These are phyloP conservation scores for Lochmaea capreae DNA, from an alignment of 2,888 invertebrate species.

Conservation along the genomic window DNA sequence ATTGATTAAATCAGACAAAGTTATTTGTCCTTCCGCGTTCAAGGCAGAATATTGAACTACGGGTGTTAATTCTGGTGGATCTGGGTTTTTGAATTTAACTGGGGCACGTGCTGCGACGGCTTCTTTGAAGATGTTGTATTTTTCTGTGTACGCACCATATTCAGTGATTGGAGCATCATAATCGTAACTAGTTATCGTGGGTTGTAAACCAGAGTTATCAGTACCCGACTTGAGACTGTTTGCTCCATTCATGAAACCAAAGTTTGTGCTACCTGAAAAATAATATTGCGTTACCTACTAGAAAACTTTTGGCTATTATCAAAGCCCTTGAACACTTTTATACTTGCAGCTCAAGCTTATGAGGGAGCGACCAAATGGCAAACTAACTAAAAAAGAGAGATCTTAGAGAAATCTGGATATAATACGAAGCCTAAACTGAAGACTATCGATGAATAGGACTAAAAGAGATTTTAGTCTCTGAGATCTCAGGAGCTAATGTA, in stretches of 20 bases:
- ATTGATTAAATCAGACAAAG: constrained; percentile 30
- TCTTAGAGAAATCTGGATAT: no score
- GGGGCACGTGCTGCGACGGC: constrained; percentile 59
- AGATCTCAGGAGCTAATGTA: no score
- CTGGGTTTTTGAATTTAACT: constrained; percentile 31
- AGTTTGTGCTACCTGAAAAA: constrained; percentile 81
- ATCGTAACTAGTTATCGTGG: constrained; percentile 70
- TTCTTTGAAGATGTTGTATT: constrained; percentile 75
- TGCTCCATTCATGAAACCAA: constrained; percentile 72
- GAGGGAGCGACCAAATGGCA: no score
- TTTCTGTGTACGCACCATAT: constrained; percentile 87
- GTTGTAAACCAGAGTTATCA: constrained; percentile 41
- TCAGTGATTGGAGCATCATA: constrained; percentile 92
- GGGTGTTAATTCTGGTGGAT: constrained; percentile 14
- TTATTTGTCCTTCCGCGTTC: constrained; percentile 29
- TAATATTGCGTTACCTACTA: background rate
- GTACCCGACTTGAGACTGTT: constrained; percentile 45
- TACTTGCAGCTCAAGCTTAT: no score
- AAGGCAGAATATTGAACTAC: constrained; percentile 21
- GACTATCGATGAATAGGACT: no score
- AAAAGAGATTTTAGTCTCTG: no score
- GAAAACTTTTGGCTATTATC: background rate
- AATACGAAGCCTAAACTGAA: no score
- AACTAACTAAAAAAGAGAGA: no score
- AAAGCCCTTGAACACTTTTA: no score